Base-by-base conservation (phyloP, 2,888 invertebrate species). In the Troglohyphantes excavatus region DNA sequence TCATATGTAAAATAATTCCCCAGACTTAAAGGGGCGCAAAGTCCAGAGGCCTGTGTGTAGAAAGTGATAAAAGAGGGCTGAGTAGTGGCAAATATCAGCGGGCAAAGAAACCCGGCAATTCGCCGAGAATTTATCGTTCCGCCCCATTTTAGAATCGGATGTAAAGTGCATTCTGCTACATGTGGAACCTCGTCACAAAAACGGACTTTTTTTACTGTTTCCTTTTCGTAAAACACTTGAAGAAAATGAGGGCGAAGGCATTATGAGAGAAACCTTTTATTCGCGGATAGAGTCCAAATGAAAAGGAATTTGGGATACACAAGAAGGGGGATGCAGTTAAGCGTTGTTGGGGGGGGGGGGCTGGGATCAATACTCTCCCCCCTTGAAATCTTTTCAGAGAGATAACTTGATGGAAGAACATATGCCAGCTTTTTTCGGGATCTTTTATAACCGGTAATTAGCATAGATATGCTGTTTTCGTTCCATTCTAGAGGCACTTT, bases 91-190 rank as follows among this genome's bases (percentile, higher is more conserved):
- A 78, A 61, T 76, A 61, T 33, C 59, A 59, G 19, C n/a, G n/a
- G n/a, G 2, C 59, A 75, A 75, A 75, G 75, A 75, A 75, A 63
- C 78, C 23, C 63, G 43, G 78, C 78, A 65, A 78, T 78, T 78
- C 78, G 3, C 23, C 43, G 23, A 33, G 68, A 65, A 78, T 63
- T 78, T 78, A 78, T 78, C 78, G 78, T 65, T 39, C 29, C 26
- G 46, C 78, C 72, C 39, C 79, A 63, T 86, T 63, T 86, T 72
- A 86, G 79, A 79, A 76, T 78, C 86, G 86, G 86, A 86, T 78
- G 72, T 70, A 43, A 86, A 86, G 78, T 46, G 53, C 86, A 86
- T 86, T 86, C 79, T 72, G 70, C 79, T 79, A 29, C 68, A 70
- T 63, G 61, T 72, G 68, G 53, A 53, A n/a, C 29, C 43, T 43